Conservation (phyloP, 2,888 invertebrate genomes). For the Diplazon laetatorius region DNA sequence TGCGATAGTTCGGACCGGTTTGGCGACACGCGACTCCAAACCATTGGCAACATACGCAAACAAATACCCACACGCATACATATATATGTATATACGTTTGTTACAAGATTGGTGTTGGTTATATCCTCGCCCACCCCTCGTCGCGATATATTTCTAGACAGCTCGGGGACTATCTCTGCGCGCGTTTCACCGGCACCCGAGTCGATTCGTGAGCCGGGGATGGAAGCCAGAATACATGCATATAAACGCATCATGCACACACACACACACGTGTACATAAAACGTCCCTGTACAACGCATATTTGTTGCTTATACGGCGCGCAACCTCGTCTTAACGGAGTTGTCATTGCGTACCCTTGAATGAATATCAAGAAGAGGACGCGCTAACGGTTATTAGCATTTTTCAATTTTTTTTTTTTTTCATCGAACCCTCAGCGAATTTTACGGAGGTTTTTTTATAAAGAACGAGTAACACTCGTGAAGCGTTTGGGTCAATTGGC, state of each 20-base stretch:
- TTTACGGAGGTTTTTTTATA: conserved; percentile 21
- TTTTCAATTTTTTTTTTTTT: conserved; percentile 12
- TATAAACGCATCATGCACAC: conserved; percentile 22
- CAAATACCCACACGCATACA: conserved; percentile 6
- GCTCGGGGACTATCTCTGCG: conserved; percentile 59
- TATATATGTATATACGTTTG: not conserved
- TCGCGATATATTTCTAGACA: conserved; percentile 67
- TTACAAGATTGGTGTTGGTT: conserved; percentile 16
- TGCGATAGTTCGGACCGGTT: conserved; percentile 36
- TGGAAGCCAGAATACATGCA: conserved; percentile 59
- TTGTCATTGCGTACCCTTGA: conserved; percentile 69
- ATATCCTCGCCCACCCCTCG: conserved; percentile 54
- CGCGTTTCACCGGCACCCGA: conserved; percentile 58
- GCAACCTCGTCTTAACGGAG: conserved; percentile 54
- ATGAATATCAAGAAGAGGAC: conserved; percentile 44
- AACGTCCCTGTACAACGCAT: conserved; percentile 19
- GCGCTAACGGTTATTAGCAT: not conserved
- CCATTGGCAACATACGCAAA: conserved; percentile 55
- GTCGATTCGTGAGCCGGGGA: conserved; percentile 57
- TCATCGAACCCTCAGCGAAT: not conserved
- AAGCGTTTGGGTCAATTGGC: conserved; percentile 29
- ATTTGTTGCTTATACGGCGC: conserved; percentile 35
- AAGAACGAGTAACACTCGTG: conserved; percentile 28
- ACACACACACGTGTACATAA: not conserved
- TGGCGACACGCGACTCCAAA: conserved; percentile 58